Evolutionary conservation across 2,113 vertebrate genomes (phyloP).

Genomic region (Peromyscus californicus): DNA sequence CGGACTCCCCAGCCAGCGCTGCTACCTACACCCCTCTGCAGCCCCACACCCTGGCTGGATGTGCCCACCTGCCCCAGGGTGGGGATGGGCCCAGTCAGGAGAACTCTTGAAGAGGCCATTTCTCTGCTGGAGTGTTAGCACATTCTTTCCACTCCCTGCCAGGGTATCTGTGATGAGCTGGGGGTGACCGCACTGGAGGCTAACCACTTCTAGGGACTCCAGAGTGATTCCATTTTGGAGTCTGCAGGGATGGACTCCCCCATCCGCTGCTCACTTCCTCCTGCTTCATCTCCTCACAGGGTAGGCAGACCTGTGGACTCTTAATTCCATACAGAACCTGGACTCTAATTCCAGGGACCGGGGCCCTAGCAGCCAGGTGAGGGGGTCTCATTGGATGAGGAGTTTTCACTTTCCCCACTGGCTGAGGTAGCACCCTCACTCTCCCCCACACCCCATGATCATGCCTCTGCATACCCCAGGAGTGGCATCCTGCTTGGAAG

Average conservation of each 20-base stretch:
- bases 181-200: neutral
- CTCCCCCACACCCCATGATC: neutral
- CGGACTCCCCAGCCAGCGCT: neutral
- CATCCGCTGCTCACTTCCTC: neutral
- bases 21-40: neutral
- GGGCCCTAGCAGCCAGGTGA: neutral
- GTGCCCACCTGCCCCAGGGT: neutral
- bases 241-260: neutral
- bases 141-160: neutral
- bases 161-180: neutral
- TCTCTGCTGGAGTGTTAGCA: neutral
- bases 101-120: neutral
- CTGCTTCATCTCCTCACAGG: neutral
- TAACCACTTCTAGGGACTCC: neutral
- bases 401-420: neutral
- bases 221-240: neutral
- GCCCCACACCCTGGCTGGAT: neutral
- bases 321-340: constrained; percentile 19
- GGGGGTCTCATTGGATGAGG: neutral
- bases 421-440: neutral
- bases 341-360: neutral
- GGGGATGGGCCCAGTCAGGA: neutral
- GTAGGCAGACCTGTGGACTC: neutral
- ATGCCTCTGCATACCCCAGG: neutral
- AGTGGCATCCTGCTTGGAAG: neutral